A percentile compares a stretch with the other conserved stretches of the same genome.
Conservation (phyloP, 2,888 invertebrate genomes). For the Drosophila paramelanica region DNA sequence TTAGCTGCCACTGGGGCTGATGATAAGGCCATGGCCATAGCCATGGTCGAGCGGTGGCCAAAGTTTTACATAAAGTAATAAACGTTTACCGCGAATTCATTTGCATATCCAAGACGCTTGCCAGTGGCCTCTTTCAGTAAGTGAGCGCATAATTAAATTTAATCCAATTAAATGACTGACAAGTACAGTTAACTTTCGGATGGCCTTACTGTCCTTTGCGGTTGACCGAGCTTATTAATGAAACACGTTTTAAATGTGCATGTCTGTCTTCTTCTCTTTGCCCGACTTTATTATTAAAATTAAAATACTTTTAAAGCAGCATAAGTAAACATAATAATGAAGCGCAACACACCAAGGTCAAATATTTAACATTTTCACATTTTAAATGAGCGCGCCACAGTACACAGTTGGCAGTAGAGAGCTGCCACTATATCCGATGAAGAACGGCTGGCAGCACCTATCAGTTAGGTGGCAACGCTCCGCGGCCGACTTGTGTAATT, state of each 20-base stretch:
- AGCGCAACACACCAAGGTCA: neutral
- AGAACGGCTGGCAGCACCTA: slow-evolving; percentile 21
- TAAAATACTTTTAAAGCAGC: slow-evolving; percentile 1
- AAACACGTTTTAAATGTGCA: slow-evolving; percentile 22
- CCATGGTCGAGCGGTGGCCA: slow-evolving; percentile 35
- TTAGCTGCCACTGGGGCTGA: slow-evolving; percentile 38
- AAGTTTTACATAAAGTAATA: slow-evolving; percentile 62
- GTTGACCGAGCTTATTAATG: slow-evolving; percentile 20
- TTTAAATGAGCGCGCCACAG: slow-evolving; percentile 30
- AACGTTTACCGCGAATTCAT: slow-evolving; percentile 58
- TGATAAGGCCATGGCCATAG: slow-evolving; percentile 29
- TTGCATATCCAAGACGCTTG: slow-evolving; percentile 56
- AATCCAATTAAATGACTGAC: slow-evolving; percentile 68
- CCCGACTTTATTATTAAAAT: slow-evolving; percentile 24
- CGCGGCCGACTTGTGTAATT: slow-evolving; percentile 65
- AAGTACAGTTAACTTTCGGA: slow-evolving; percentile 40
- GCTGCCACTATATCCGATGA: slow-evolving; percentile 26
- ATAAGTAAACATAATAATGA: slow-evolving; percentile 7
- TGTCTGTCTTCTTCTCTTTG: neutral
- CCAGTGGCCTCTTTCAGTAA: slow-evolving; percentile 39
- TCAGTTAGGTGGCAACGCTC: slow-evolving; percentile 38
- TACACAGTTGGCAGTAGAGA: neutral
- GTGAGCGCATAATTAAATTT: slow-evolving; percentile 68
- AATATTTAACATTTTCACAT: neutral
- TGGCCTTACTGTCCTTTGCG: slow-evolving; percentile 18